Percentiles rank a stretch among this genome's conserved stretches.
Evolutionary conservation across 2,113 vertebrate species (phyloP).

Genomic region (Limanda limanda): DNA sequence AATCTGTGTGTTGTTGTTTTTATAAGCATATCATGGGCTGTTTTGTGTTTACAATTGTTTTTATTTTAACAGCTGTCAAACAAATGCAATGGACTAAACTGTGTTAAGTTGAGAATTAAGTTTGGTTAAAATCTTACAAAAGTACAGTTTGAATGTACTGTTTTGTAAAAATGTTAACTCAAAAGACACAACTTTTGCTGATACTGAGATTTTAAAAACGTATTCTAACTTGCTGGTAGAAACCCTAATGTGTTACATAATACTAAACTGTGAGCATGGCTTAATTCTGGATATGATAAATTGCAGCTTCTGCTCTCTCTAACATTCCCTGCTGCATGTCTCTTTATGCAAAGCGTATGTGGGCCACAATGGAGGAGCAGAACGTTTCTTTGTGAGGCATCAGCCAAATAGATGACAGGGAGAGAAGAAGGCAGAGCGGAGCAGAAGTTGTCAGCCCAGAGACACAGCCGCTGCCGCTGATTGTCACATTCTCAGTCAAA

Average conservation of each 20-base stretch:
- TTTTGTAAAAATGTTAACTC: no score
- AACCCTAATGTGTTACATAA: not conserved
- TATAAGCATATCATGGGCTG: no score
- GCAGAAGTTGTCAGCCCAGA: conserved; percentile 28
- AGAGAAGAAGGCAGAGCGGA: conserved; percentile 33
- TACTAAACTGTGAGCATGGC: not conserved
- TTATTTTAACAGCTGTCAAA: no score
- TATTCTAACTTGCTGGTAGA: not conserved
- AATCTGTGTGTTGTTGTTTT: no score
- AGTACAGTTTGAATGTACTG: no score
- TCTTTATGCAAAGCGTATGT: conserved; percentile 7
- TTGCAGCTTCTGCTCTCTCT: conserved; percentile 9
- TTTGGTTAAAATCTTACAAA: no score
- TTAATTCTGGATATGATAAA: conserved; percentile 17
- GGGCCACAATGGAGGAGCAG: conserved; percentile 13
- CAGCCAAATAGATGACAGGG: conserved; percentile 41
- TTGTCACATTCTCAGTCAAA: conserved; percentile 44
- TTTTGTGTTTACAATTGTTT: no score
- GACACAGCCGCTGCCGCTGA: conserved; percentile 22
- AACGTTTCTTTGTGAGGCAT: conserved; percentile 31
- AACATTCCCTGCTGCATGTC: conserved; percentile 1
- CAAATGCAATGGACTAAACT: no score
- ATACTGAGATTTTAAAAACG: not conserved
- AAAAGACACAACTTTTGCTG: not conserved
- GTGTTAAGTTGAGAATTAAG: no score